phyloP scores from a whole-genome alignment of 1,140 invertebrate species.

The Brachionus paranguensis region DNA sequence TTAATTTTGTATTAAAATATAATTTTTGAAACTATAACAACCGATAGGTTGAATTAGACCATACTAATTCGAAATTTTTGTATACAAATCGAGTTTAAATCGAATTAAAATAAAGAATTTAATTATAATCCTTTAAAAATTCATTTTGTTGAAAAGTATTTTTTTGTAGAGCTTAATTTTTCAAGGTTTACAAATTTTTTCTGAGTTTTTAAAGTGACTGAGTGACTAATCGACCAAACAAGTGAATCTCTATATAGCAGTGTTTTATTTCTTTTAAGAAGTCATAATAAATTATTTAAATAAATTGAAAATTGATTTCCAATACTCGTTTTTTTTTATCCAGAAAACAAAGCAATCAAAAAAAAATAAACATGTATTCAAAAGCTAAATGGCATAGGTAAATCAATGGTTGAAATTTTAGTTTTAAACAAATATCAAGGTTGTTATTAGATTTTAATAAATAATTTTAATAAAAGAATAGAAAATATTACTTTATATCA shows the following conservation, averaged over 20 bases:
- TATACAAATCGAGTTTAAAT: background rate
- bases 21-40: background rate
- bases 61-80: background rate
- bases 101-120: background rate
- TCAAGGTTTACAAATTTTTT: background rate
- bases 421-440: background rate
- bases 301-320: background rate
- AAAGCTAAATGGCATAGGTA: background rate
- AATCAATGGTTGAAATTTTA: background rate
- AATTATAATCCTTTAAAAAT: background rate
- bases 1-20: background rate
- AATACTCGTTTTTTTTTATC: background rate
- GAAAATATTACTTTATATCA: background rate
- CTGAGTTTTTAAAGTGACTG: background rate
- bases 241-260: background rate
- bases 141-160: background rate
- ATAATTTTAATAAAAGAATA: no score
- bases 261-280: background rate
- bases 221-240: background rate
- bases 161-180: background rate
- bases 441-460: background rate
- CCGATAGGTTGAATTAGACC: background rate
- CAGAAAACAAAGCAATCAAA: background rate
- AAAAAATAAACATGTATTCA: background rate
- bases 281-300: background rate